Conservation (phyloP, 2,797 vertebrate species). For the Melanogrammus aeglefinus region DNA sequence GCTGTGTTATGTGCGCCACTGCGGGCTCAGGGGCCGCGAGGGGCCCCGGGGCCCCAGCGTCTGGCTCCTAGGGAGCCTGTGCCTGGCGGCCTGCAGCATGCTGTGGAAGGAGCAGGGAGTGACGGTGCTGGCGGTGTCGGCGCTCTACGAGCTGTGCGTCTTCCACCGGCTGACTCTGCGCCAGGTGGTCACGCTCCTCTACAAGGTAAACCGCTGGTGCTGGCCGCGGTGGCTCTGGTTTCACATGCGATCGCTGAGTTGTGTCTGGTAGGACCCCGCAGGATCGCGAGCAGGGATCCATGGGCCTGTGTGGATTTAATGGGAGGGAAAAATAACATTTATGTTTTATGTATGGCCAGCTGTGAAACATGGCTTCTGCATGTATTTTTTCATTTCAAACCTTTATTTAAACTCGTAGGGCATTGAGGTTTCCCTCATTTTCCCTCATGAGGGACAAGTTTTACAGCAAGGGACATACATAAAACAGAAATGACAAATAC, state of each 20-base stretch:
- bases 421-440: too few relatives aligned
- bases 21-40: constrained; percentile 67
- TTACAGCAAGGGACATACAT: too few relatives aligned
- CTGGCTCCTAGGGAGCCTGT: constrained; percentile 86
- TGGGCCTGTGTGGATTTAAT: constrained; percentile 39
- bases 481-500: too few relatives aligned
- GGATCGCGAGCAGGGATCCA: constrained; percentile 20
- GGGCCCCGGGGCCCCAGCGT: constrained; percentile 54
- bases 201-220: constrained; percentile 80
- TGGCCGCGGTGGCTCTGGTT: constrained; percentile 4
- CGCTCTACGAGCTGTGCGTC: constrained; percentile 90
- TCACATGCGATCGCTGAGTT: constrained; percentile 32
- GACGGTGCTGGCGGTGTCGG: constrained; percentile 90
- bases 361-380: background rate
- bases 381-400: too few relatives aligned
- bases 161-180: constrained; percentile 86
- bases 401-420: too few relatives aligned
- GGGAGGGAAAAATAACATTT: background rate
- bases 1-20: constrained; percentile 89
- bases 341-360: background rate
- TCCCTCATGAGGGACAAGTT: too few relatives aligned
- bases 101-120: constrained; percentile 98
- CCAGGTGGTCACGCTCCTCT: constrained; percentile 80
- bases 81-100: constrained; percentile 92
- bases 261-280: constrained; percentile 31